These are phyloP conservation scores for Amblyopsis hoosieri DNA, from an alignment of 2,797 vertebrate genomes.

Conservation along the genomic window DNA sequence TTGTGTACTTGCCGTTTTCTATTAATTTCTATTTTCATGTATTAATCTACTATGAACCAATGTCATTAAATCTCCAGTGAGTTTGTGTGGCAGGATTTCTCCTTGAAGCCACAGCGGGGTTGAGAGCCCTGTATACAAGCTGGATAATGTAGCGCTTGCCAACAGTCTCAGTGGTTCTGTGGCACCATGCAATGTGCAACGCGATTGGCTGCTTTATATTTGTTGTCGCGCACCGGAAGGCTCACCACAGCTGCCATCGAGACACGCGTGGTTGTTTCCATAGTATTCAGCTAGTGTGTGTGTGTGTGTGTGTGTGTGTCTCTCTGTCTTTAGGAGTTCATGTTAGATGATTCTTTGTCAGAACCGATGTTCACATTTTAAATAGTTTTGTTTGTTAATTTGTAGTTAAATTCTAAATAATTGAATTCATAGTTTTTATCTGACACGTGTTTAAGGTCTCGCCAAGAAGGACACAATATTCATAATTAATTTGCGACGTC, in stretches of 20 bases:
- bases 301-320: conserved; percentile 11
- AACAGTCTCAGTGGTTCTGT: conserved; percentile 10
- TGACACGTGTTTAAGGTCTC: neutral
- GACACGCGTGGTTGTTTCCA: conserved; percentile 55
- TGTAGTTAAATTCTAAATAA: neutral
- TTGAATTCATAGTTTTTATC: neutral
- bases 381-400: neutral
- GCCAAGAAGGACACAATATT: neutral
- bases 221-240: conserved; percentile 42
- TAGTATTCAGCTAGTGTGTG: conserved; percentile 22
- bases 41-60: neutral
- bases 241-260: conserved; percentile 34
- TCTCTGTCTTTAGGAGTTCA: conserved; percentile 2
- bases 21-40: neutral
- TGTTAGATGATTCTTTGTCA: neutral
- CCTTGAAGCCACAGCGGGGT: conserved; percentile 1
- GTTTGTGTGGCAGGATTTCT: neutral
- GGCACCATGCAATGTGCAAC: conserved; percentile 43
- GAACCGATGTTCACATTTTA: no score
- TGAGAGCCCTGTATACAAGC: conserved; percentile 9
- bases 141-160: conserved; percentile 17
- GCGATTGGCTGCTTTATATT: conserved; percentile 51
- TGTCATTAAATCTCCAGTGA: neutral
- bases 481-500: no score
- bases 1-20: neutral